A percentile compares a stretch with the other conserved stretches of the same genome.
Evolutionary conservation across 2,113 vertebrate species (phyloP).

Genomic region (Riparia riparia): DNA sequence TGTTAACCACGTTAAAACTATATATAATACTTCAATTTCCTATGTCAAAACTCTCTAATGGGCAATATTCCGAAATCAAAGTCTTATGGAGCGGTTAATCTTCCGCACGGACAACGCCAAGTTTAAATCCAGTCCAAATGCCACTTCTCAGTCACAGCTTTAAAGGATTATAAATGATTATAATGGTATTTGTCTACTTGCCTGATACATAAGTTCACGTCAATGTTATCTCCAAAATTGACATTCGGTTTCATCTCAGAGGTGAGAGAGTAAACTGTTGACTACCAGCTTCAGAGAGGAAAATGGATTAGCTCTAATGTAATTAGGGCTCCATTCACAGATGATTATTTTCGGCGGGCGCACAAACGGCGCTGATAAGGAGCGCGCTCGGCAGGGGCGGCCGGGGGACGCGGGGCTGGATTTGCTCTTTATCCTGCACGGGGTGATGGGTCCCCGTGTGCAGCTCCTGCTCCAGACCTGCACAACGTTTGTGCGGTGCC

Average conservation of each 20-base stretch:
- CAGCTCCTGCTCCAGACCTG: not conserved
- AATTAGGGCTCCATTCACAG: constrained; percentile 56
- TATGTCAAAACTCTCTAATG: constrained; percentile 75
- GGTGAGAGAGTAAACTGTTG: constrained; percentile 79
- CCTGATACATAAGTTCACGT: constrained; percentile 74
- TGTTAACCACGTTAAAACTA: constrained; percentile 70
- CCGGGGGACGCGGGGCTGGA: not conserved
- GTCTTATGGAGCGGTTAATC: constrained; percentile 69
- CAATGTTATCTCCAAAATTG: constrained; percentile 76
- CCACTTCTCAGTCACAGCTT: constrained; percentile 84
- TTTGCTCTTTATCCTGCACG: not conserved
- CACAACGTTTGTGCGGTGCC: rapidly evolving
- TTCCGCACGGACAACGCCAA: constrained; percentile 76
- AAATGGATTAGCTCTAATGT: constrained; percentile 70
- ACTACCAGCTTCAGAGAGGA: constrained; percentile 70
- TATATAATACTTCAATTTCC: constrained; percentile 79
- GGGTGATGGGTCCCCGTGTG: not conserved
- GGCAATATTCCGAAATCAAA: constrained; percentile 68
- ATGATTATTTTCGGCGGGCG: constrained; percentile 29
- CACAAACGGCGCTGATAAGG: constrained; percentile 38
- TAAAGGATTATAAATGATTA: constrained; percentile 80
- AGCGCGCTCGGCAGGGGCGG: not conserved
- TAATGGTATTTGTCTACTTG: constrained; percentile 74
- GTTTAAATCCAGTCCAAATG: constrained; percentile 84
- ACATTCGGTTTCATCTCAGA: constrained; percentile 76